Conservation (phyloP, 2,113 vertebrate genomes). For the Ceuthmochares aereus region DNA sequence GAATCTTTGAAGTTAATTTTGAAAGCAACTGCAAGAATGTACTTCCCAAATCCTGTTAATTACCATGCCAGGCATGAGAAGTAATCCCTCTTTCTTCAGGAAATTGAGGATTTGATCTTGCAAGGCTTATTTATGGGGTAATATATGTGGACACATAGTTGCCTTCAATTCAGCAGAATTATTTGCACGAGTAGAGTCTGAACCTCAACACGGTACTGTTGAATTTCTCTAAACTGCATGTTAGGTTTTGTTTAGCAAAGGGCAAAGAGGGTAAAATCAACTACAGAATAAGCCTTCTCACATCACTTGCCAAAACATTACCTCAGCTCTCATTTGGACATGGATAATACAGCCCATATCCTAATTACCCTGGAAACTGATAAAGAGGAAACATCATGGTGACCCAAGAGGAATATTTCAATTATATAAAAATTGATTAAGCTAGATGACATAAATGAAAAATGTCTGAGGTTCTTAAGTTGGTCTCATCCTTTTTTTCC, state of each 20-base stretch:
- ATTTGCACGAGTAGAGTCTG: background rate
- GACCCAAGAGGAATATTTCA: background rate
- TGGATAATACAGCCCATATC: background rate
- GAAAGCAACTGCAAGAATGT: slow-evolving; percentile 55
- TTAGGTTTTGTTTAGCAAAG: background rate
- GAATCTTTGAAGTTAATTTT: slow-evolving; percentile 68
- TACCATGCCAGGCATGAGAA: slow-evolving; percentile 49
- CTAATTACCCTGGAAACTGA: background rate
- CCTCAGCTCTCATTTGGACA: background rate
- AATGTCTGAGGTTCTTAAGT: background rate
- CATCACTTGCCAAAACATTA: background rate
- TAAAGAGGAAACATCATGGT: background rate
- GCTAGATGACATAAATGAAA: background rate
- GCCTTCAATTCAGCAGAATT: background rate
- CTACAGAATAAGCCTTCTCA: background rate
- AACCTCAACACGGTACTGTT: background rate
- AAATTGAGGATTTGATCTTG: slow-evolving; percentile 34
- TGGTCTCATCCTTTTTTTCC: background rate
- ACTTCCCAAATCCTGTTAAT: slow-evolving; percentile 64
- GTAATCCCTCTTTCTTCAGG: slow-evolving; percentile 9
- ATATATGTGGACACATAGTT: background rate
- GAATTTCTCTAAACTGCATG: background rate
- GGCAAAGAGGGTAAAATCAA: background rate
- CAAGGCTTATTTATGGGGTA: slow-evolving; percentile 15
- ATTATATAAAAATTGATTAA: slow-evolving; percentile 14